These are phyloP conservation scores for Lithobius niger DNA, from an alignment of 1,140 invertebrate genomes.

Conservation along the genomic window DNA sequence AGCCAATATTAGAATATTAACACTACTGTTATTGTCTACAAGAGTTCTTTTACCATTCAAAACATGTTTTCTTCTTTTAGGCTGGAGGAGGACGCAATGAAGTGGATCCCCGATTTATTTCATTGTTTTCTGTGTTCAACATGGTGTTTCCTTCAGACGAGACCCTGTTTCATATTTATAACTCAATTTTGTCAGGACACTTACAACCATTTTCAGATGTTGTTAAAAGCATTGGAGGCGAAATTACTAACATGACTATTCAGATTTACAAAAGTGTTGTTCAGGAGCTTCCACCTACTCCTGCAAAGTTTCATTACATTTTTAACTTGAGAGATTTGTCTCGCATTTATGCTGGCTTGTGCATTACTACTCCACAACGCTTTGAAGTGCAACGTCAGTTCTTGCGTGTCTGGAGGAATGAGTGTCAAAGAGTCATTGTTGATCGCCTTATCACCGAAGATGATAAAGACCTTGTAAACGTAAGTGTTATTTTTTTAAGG, in stretches of 20 bases:
- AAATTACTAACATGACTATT: conserved; percentile 60
- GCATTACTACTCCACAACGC: conserved; percentile 50
- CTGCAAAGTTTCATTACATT: conserved; percentile 85
- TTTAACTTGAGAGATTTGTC: conserved; percentile 85
- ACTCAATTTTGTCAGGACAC: conserved; percentile 64
- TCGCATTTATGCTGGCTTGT: conserved; percentile 60
- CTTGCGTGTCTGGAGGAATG: conserved; percentile 75
- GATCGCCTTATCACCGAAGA: conserved; percentile 64
- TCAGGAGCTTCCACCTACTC: conserved; percentile 68
- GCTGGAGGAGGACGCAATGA: conserved; percentile 73
- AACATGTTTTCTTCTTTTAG: conserved; percentile 4
- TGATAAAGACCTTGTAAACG: conserved; percentile 33
- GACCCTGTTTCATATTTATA: conserved; percentile 38
- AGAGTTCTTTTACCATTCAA: too few species aligned
- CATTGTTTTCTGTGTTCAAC: conserved; percentile 74
- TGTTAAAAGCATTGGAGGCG: conserved; percentile 45
- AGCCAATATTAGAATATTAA: too few species aligned
- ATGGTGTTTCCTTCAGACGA: conserved; percentile 60
- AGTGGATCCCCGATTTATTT: conserved; percentile 76
- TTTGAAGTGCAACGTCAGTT: conserved; percentile 54
- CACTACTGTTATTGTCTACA: too few species aligned
- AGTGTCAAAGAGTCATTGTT: conserved; percentile 68
- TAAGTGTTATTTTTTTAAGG: conserved; percentile 19
- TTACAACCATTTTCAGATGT: conserved; percentile 49
- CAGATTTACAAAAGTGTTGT: conserved; percentile 68